Conservation (phyloP, 2,888 invertebrate genomes). For the Enoplolaimus lenunculus region DNA sequence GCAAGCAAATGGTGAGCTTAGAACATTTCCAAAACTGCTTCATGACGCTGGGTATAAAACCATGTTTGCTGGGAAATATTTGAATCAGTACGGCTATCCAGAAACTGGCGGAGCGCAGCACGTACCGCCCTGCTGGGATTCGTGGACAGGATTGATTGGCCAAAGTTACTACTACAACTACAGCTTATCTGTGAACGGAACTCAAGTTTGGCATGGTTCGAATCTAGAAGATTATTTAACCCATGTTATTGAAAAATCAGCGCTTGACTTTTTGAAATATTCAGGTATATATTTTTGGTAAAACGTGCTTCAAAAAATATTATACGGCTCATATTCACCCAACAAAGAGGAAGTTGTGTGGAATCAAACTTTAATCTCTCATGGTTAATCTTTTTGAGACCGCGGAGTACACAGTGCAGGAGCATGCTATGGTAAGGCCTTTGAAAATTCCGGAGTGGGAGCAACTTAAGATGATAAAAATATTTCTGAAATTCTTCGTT, state of each 20-base stretch:
- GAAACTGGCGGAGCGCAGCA: slow-evolving; percentile 52
- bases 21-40: slow-evolving; percentile 52
- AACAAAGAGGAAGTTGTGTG: too few species aligned
- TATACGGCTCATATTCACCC: too few species aligned
- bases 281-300: not conserved
- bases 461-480: too few species aligned
- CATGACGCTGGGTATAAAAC: slow-evolving; percentile 58
- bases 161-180: slow-evolving; percentile 87
- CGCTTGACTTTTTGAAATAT: not conserved
- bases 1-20: slow-evolving; percentile 50
- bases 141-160: slow-evolving; percentile 72
- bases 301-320: too few species aligned
- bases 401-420: too few species aligned
- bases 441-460: too few species aligned
- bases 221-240: slow-evolving; percentile 29
- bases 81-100: slow-evolving; percentile 61
- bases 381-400: too few species aligned
- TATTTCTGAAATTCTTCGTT: too few species aligned
- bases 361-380: too few species aligned
- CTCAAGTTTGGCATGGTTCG: slow-evolving; percentile 50
- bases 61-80: slow-evolving; percentile 83
- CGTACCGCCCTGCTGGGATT: slow-evolving; percentile 69
- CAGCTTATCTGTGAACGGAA: slow-evolving; percentile 64
- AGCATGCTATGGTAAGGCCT: too few species aligned
- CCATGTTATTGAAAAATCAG: not conserved